phyloP scores from a whole-genome alignment of 35 echinoderm and acorn worm genomes.

The Lytechinus variegatus region DNA sequence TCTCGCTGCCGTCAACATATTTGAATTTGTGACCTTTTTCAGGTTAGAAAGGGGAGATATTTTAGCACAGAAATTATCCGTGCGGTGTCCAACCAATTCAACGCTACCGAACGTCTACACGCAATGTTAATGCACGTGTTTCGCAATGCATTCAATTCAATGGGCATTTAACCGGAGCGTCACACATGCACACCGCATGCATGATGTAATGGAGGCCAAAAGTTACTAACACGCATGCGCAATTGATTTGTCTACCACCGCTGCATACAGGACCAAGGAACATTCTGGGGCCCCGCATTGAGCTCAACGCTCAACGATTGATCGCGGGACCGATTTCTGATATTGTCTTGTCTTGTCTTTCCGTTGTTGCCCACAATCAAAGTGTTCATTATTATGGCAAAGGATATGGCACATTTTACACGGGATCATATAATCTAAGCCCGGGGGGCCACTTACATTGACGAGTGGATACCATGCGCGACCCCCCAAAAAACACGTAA shows the following conservation, averaged over 20 bases:
- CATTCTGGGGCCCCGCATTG: too few relatives aligned
- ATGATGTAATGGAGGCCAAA: neutral
- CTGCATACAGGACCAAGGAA: neutral
- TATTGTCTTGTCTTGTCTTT: too few relatives aligned
- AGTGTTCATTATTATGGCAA: too few relatives aligned
- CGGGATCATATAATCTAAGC: too few relatives aligned
- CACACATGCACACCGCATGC: neutral
- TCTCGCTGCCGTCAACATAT: conserved; percentile 73
- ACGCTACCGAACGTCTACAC: neutral
- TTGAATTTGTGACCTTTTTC: neutral
- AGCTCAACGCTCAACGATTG: too few relatives aligned
- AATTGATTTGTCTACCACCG: neutral
- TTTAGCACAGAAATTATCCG: neutral
- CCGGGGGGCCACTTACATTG: too few relatives aligned
- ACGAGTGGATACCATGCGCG: too few relatives aligned
- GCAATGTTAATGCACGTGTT: conserved; percentile 5
- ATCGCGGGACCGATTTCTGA: too few relatives aligned
- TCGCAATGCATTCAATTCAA: neutral
- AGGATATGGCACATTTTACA: too few relatives aligned
- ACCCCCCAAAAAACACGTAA: too few relatives aligned
- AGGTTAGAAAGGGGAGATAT: neutral
- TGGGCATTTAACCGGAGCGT: neutral
- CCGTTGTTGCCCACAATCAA: too few relatives aligned
- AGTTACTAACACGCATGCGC: neutral
- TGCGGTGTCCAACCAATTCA: neutral